Percentiles rank a stretch among this genome's conserved stretches.
Evolutionary conservation across 2,888 invertebrate species (phyloP).

Genomic region (Alloplasta piceator): DNA sequence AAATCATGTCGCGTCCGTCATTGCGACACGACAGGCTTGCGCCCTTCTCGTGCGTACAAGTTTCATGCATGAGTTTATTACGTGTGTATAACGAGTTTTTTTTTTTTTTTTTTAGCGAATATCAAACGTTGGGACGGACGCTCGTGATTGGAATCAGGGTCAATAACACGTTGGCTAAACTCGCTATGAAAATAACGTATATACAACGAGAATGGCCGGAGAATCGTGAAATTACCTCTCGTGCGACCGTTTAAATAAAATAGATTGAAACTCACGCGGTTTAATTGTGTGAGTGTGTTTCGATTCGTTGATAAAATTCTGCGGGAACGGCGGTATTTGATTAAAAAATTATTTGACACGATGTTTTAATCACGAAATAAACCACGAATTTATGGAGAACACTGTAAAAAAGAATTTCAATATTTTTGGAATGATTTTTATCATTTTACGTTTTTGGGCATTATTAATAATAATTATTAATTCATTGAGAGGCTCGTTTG

Average conservation of each 20-base stretch:
- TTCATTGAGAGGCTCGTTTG: too few relatives aligned
- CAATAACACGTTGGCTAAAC: slow-evolving; percentile 49
- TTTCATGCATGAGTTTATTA: background rate
- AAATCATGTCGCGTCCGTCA: slow-evolving; percentile 58
- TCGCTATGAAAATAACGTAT: slow-evolving; percentile 27
- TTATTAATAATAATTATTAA: too few relatives aligned
- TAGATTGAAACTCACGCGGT: slow-evolving; percentile 12
- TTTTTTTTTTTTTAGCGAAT: background rate
- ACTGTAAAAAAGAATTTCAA: too few relatives aligned
- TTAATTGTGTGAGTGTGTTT: slow-evolving; percentile 6
- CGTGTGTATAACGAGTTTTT: slow-evolving; percentile 9
- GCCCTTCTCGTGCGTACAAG: background rate
- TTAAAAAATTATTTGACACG: slow-evolving; percentile 12
- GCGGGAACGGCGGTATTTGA: background rate
- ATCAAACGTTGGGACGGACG: slow-evolving; percentile 21
- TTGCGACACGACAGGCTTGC: slow-evolving; percentile 49
- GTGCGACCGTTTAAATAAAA: background rate
- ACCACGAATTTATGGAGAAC: too few relatives aligned
- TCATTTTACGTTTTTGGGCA: too few relatives aligned
- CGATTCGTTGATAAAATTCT: slow-evolving; percentile 30
- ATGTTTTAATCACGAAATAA: too few relatives aligned
- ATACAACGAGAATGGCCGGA: background rate
- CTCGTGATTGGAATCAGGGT: slow-evolving; percentile 49
- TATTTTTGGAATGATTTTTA: too few relatives aligned
- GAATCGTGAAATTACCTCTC: slow-evolving; percentile 35